Evolutionary conservation across 2,888 invertebrate genomes (phyloP).

Genomic region (Tenthredo livida): DNA sequence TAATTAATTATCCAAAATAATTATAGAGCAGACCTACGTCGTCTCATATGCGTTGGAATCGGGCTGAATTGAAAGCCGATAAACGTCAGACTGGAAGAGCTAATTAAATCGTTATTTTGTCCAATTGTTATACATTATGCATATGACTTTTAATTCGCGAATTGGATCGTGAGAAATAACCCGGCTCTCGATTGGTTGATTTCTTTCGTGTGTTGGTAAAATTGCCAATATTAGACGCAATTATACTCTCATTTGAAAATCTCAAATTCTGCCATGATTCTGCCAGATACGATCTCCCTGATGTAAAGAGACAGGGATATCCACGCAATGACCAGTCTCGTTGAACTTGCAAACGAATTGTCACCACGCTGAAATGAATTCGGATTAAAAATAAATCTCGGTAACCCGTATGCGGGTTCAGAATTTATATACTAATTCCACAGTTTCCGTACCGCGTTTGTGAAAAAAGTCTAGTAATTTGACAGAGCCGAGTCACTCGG

Average conservation of each 20-base stretch:
- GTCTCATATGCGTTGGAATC: background rate
- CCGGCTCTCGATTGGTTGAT: background rate
- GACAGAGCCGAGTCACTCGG: slow-evolving; percentile 18
- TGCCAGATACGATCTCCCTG: too few species aligned
- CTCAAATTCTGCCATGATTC: background rate
- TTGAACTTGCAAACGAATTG: slow-evolving; percentile 32
- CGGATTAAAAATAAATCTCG: slow-evolving; percentile 12
- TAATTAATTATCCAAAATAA: background rate
- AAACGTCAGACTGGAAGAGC: background rate
- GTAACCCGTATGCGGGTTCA: background rate
- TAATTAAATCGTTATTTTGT: background rate
- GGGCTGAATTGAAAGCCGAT: background rate
- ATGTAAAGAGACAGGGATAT: background rate
- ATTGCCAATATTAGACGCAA: background rate
- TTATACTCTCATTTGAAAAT: background rate
- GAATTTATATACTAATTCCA: slow-evolving; percentile 26
- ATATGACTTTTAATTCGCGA: background rate
- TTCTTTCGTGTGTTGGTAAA: background rate
- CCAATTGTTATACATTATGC: background rate
- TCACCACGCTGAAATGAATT: slow-evolving; percentile 2
- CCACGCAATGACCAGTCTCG: background rate
- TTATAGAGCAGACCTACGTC: background rate
- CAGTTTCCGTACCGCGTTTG: background rate
- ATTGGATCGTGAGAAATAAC: background rate
- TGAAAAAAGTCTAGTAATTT: slow-evolving; percentile 23